Evolutionary conservation across 2,888 invertebrate genomes (phyloP), one percentile per base, ranked within the genome.

Genomic region (Pheosia tremula): DNA sequence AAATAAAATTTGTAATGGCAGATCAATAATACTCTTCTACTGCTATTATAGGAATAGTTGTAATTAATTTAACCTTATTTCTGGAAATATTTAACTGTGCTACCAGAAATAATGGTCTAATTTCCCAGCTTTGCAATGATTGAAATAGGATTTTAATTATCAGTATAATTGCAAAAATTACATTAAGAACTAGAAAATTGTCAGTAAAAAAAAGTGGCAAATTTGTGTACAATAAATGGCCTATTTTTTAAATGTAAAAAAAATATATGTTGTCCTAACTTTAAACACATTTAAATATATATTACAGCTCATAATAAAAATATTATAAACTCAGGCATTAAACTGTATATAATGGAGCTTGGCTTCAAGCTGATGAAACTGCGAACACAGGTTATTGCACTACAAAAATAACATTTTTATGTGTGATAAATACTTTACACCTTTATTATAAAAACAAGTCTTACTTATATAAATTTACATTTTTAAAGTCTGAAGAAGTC

Each of bases 181-280:
- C 43, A 43, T 43, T 7, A 39, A 39, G 9, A 9, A 43, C 43
- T 43, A 3, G 9, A 43, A 43, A 4, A 43, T 39, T 39, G 3
- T 43, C 43, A 43, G 43, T 43, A 9, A 43, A 47, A 47, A 47
- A 47, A n/a, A 47, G 9, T 47, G 47, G 47, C 4, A n/a, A 47
- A 47, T n/a, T 56, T 3, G 58, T 53, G 54, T 60, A 60, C 62
- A 66, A 41, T 57, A 61, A 58, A 71, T 69, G 64, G 65, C 65
- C 67, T 24, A 24, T 67, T 41, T 58, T 62, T 67, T 65, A 39
- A 43, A 65, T 58, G 58, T 56, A 65, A 43, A 53, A 47, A 56
- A 56, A 56, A 56, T 11, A 41, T 56, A 56, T 13, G 37, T 6
- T 56, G 56, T 56, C 53, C 56, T 67, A 65, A 57, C 52, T 57